Base-by-base conservation (phyloP, 2,113 vertebrate genomes). In the Cryptotis parvus region DNA sequence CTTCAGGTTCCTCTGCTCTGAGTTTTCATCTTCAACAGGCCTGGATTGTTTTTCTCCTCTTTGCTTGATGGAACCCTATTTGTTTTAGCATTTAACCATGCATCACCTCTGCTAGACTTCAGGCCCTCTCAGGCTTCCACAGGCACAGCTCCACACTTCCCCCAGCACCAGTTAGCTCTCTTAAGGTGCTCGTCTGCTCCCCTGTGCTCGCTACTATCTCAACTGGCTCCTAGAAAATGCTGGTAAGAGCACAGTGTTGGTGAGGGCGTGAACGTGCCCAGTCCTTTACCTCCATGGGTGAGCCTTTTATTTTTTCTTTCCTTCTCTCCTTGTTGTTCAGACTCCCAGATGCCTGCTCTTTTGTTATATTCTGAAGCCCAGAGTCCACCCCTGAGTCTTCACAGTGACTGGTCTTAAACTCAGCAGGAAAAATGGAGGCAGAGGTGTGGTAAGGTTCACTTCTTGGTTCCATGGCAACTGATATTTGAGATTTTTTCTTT, bases 1-100 rank as follows among this genome's bases (percentile, higher is more conserved):
- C 33, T 15, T 39, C 26, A 7, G 72, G 15, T 6, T 9, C 39
- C 49, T 15, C 1, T 12, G 11, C 1, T 29, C 11, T 0, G 0
- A 37, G 27, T 9, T 87, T 80, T 39, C 1, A 65, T 22, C 22
- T 6, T 6, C 29, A 75, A 6, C 0, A 35, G 18, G 18, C 61
- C 5, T 27, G 31, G 6, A 11, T 6, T 27, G 1, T 78, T 82
- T 12, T 33, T 81, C 31, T 88, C 26, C 4, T 43, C 76, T 35
- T 85, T 76, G 43, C 18, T 22, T 27, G 69, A 37, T 12, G 68
- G 49, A 68, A 12, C 72, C 14, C 41, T 41, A 31, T 8, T 15
- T 33, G 24, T 26, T 84, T 66, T 29, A 45, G 4, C 26, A 35
- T 74, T 76, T 69, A 66, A 11, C 61, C 15, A 27, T 8, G 73